These are phyloP conservation scores for Diarsia rubi DNA, from an alignment of 2,888 invertebrate species.

Conservation along the genomic window DNA sequence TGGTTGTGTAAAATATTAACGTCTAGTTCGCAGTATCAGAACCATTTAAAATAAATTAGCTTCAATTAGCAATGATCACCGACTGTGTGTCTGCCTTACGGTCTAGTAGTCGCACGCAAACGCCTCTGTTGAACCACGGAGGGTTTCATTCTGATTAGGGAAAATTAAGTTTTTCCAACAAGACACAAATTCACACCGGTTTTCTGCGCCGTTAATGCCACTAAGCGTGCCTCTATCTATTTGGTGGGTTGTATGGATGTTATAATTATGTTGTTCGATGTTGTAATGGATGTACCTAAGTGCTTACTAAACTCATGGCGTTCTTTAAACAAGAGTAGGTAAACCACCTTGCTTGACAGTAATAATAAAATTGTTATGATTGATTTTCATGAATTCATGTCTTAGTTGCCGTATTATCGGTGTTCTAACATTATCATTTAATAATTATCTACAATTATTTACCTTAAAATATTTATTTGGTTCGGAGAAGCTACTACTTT, in stretches of 20 bases:
- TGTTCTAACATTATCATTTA: too few species aligned
- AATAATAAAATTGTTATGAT: too few species aligned
- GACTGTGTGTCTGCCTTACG: slow-evolving; percentile 1
- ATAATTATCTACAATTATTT: not conserved
- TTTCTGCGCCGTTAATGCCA: not conserved
- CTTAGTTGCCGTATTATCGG: too few species aligned
- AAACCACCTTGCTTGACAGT: too few species aligned
- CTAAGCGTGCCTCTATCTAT: not conserved
- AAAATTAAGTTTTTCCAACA: not conserved
- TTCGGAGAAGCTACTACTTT: not conserved
- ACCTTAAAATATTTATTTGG: not conserved
- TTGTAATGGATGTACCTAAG: not conserved
- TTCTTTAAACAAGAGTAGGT: too few species aligned
- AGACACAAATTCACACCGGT: not conserved
- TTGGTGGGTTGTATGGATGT: not conserved
- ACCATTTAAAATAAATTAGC: not conserved
- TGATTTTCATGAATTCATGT: too few species aligned
- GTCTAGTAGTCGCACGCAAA: slow-evolving; percentile 1
- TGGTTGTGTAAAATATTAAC: not conserved
- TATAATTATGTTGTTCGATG: not conserved
- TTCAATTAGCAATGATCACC: slow-evolving; percentile 2
- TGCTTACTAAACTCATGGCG: too few species aligned
- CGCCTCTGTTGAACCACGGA: not conserved
- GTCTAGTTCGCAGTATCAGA: not conserved
- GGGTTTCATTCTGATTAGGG: not conserved